Evolutionary conservation across 1,140 invertebrate species (phyloP), one percentile per base, ranked within the genome.

Genomic region (Achatina immaculata): DNA sequence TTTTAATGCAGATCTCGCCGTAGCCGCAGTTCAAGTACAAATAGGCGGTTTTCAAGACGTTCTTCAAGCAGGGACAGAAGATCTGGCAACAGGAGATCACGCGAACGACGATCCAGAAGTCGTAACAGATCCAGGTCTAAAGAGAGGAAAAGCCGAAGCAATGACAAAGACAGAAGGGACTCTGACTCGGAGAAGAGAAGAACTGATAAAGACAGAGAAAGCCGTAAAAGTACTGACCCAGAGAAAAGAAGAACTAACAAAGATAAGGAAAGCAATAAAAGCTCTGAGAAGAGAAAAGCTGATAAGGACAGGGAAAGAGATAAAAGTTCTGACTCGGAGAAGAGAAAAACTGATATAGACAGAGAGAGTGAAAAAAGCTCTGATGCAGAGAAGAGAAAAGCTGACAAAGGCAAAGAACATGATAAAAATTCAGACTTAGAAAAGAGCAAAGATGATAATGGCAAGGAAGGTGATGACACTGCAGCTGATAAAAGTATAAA

Each of bases 121-220:
- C 43, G 73, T 19, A 31, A 75, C 31, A 75, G 73, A 62, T 72
- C 78, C 45, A 80, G 78, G 58, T 72, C 77, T 69, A 77, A 81
- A 38, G 77, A 82, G 36, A 83, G 79, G 74, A 78, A 83, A n/a
- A 83, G 80, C 24, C 81, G 79, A 62, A 85, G 75, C 11, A 42
- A 66, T 42, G 83, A 80, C 28, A 72, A 58, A 73, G 78, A 58
- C 16, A 69, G 38, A 31, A 38, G 38, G 65, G 38, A 24, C 43
- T 69, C 16, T 40, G 31, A 55, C 9, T 4, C 36, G 45, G 51
- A 72, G 16, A 75, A 55, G 34, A 74, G 42, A 51, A 85, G 40
- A 66, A 81, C n/a, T 65, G 82, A 73, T 14, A 80, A 38, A 62
- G 78, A 72, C 7, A 69, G 38, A 38, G 34, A 36, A 48, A 21